phyloP scores from a whole-genome alignment of 2,113 vertebrate genomes.

The Anhinga rufa region DNA sequence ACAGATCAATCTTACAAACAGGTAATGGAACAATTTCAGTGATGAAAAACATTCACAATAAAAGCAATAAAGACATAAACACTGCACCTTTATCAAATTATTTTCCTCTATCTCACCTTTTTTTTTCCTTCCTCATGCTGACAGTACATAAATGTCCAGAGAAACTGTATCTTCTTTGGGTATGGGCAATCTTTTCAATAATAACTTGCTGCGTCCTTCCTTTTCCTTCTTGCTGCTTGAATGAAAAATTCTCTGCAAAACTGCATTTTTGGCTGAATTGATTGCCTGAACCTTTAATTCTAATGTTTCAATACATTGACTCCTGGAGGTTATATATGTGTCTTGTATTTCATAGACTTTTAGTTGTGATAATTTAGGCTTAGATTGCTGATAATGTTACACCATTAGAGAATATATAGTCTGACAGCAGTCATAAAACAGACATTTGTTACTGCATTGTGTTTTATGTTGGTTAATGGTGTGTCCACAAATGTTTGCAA shows the following conservation, averaged over 20 bases:
- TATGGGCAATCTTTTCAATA: neutral
- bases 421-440: slow-evolving; percentile 78
- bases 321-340: slow-evolving; percentile 65
- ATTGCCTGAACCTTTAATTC: slow-evolving; percentile 68
- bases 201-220: neutral
- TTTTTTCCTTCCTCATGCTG: neutral
- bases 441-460: slow-evolving; percentile 75
- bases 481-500: slow-evolving; percentile 73
- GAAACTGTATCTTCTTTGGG: slow-evolving; percentile 3
- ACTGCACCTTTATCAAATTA: neutral
- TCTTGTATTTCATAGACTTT: slow-evolving; percentile 72
- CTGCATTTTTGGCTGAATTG: slow-evolving; percentile 62
- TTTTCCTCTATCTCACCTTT: neutral
- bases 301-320: slow-evolving; percentile 64
- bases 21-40: neutral
- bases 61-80: neutral
- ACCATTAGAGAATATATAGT: slow-evolving; percentile 77
- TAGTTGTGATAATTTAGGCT: slow-evolving; percentile 70
- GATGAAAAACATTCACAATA: neutral
- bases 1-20: neutral
- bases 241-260: slow-evolving; percentile 61
- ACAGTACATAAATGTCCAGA: slow-evolving; percentile 14
- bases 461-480: slow-evolving; percentile 71
- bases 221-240: slow-evolving; percentile 12
- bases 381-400: slow-evolving; percentile 70